Evolutionary conservation across 2,888 invertebrate species (phyloP).

Genomic region (Hydraecia micacea): DNA sequence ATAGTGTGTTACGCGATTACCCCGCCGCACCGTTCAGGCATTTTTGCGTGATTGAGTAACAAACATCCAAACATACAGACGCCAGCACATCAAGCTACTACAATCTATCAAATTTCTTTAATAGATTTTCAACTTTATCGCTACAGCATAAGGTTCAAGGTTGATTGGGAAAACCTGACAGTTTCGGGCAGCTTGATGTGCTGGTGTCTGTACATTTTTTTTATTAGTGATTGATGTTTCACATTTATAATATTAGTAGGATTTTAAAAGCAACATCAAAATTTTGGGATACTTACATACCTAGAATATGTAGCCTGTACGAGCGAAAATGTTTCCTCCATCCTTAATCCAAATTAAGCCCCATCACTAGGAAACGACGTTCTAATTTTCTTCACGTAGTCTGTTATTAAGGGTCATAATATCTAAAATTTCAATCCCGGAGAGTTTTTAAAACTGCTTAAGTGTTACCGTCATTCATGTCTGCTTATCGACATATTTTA

Average conservation of each 20-base stretch:
- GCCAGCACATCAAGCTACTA: too few species aligned
- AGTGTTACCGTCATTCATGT: neutral
- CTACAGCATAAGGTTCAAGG: too few species aligned
- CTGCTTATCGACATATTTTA: neutral
- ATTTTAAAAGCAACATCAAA: neutral
- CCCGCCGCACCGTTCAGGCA: neutral
- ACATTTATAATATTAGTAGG: too few species aligned
- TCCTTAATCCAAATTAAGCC: neutral
- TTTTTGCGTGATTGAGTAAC: neutral
- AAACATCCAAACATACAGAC: too few species aligned
- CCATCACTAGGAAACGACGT: neutral
- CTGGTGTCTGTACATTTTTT: too few species aligned
- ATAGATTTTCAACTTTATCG: too few species aligned
- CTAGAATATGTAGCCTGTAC: neutral
- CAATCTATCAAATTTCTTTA: too few species aligned
- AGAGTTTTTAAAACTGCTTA: neutral
- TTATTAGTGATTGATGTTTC: too few species aligned
- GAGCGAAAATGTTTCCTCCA: neutral
- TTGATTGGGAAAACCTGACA: too few species aligned
- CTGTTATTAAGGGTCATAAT: neutral
- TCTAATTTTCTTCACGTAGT: constrained; percentile 14
- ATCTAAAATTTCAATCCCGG: neutral
- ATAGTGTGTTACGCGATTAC: neutral
- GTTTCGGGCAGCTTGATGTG: too few species aligned
- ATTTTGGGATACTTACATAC: neutral